A percentile compares a stretch with the other conserved stretches of the same genome.
These are phyloP conservation scores for Eufriesea mexicana DNA, from an alignment of 1,140 invertebrate genomes.

Conservation along the genomic window DNA sequence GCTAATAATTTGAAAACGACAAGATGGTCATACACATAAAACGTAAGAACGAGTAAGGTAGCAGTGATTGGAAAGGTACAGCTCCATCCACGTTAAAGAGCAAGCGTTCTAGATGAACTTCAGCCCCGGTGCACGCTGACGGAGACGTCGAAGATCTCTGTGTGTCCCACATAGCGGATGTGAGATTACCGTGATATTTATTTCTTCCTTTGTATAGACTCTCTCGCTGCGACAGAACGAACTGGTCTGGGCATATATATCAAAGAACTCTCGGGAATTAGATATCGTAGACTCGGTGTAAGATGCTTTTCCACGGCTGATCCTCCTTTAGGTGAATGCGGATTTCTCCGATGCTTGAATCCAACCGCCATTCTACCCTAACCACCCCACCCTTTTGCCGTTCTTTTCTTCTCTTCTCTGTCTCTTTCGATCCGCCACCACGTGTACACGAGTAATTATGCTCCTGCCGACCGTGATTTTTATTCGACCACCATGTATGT, in stretches of 20 bases:
- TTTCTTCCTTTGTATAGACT: conserved; percentile 67
- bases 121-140: not conserved
- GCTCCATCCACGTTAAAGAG: not conserved
- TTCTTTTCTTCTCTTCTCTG: conserved; percentile 7
- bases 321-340: conserved; percentile 68
- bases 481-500: not conserved
- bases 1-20: too few species aligned
- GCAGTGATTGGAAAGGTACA: not conserved
- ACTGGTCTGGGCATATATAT: conserved; percentile 54
- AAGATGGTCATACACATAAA: too few species aligned
- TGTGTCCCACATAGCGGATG: conserved; percentile 52
- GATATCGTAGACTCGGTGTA: conserved; percentile 61
- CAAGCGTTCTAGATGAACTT: not conserved
- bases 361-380: conserved; percentile 20
- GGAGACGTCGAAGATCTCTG: conserved; percentile 23
- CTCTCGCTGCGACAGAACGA: conserved; percentile 33
- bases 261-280: conserved; percentile 71
- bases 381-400: not conserved
- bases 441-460: conserved; percentile 29
- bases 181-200: conserved; percentile 71
- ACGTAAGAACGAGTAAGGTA: not conserved
- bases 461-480: conserved; percentile 18
- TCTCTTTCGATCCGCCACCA: conserved; percentile 2
- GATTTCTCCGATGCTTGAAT: conserved; percentile 47
- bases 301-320: conserved; percentile 72